phyloP scores from a whole-genome alignment of 2,113 vertebrate species.

The Regulus satrapa region DNA sequence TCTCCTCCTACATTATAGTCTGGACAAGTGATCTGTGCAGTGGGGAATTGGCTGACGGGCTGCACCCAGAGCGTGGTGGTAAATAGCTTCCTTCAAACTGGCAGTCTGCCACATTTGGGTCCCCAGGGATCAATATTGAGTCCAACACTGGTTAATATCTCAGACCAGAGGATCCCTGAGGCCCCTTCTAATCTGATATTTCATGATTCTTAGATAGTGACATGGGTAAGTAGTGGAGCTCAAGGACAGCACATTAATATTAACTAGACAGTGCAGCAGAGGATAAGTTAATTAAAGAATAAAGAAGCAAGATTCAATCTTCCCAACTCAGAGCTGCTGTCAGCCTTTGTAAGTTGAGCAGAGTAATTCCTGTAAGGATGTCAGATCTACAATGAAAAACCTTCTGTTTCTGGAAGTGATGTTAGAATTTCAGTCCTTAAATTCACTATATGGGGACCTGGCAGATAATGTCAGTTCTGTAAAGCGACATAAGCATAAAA shows the following conservation, averaged over 20 bases:
- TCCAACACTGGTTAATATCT: neutral
- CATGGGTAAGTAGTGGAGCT: neutral
- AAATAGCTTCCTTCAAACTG: neutral
- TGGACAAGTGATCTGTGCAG: neutral
- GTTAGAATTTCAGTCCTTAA: neutral
- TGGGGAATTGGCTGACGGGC: neutral
- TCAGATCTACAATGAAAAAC: neutral
- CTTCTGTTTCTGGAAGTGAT: neutral
- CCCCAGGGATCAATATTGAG: neutral
- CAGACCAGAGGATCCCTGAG: neutral
- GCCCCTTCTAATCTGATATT: neutral
- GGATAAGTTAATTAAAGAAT: conserved; percentile 44
- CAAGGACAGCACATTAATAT: conserved; percentile 5
- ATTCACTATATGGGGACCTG: neutral
- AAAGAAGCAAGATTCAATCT: conserved; percentile 22
- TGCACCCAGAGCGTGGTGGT: fast-evolving
- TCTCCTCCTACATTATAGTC: neutral
- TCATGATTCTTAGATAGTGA: neutral
- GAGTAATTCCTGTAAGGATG: neutral
- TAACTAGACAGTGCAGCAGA: neutral
- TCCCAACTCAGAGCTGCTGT: neutral
- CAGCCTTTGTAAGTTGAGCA: neutral
- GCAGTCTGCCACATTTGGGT: neutral
- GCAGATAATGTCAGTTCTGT: neutral
- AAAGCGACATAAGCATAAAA: neutral